Conservation (phyloP, 2,797 vertebrate species). For the Microctenopoma steveboyesi region DNA sequence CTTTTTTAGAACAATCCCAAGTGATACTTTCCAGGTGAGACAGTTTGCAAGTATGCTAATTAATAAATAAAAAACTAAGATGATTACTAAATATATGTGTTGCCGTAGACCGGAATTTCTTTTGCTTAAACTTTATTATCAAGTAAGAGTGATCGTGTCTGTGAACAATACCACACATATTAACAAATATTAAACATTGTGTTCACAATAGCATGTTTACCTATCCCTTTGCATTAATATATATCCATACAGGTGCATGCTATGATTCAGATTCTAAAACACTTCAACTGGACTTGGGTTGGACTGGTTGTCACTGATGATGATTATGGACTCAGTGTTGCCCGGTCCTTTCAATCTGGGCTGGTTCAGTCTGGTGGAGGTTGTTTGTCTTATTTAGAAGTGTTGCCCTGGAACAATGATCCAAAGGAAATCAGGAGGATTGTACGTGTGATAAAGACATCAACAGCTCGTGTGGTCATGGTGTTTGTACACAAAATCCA, state of each 20-base stretch:
- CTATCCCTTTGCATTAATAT: slow-evolving; percentile 1
- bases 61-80: too few species aligned
- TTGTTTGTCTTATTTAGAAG: slow-evolving; percentile 74
- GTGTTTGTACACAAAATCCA: slow-evolving; percentile 58
- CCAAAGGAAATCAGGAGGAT: slow-evolving; percentile 49
- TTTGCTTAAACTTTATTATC: too few species aligned
- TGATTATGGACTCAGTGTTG: slow-evolving; percentile 75
- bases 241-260: slow-evolving; percentile 45
- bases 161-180: too few species aligned
- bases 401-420: slow-evolving; percentile 66
- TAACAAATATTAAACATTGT: too few species aligned
- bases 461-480: slow-evolving; percentile 64
- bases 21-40: slow-evolving; percentile 74
- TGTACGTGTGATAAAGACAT: slow-evolving; percentile 56
- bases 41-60: too few species aligned
- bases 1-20: slow-evolving; percentile 76
- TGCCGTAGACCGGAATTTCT: too few species aligned
- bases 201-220: too few species aligned
- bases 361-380: slow-evolving; percentile 42
- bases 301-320: slow-evolving; percentile 76
- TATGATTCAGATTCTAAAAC: slow-evolving; percentile 74
- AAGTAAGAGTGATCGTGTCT: too few species aligned
- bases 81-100: too few species aligned
- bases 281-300: slow-evolving; percentile 77
- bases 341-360: slow-evolving; percentile 59